These are phyloP conservation scores for Spodoptera littoralis DNA, from an alignment of 2,888 invertebrate species.

Conservation along the genomic window DNA sequence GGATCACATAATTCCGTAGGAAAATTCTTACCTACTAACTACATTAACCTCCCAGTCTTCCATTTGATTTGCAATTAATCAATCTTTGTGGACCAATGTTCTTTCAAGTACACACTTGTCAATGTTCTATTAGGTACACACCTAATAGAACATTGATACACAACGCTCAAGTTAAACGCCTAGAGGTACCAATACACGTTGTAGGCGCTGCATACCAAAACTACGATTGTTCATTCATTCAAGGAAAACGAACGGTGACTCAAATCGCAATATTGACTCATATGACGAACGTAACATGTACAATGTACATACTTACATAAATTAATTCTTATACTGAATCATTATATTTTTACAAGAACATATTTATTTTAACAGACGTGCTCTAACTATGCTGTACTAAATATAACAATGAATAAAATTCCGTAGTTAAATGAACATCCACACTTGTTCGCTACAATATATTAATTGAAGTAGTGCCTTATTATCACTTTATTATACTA, in stretches of 20 bases:
- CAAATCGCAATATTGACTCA: conserved; percentile 73
- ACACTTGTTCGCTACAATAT: too few relatives aligned
- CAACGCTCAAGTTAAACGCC: conserved; percentile 8
- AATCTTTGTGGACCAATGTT: too few relatives aligned
- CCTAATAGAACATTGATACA: background rate
- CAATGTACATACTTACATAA: conserved; percentile 31
- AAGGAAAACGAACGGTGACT: conserved; percentile 73
- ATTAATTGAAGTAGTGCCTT: too few relatives aligned
- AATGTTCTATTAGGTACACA: too few relatives aligned
- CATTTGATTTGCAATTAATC: background rate
- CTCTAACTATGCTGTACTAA: too few relatives aligned
- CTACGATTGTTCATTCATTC: conserved; percentile 64
- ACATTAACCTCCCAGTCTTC: background rate
- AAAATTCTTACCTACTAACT: too few relatives aligned
- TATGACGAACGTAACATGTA: conserved; percentile 28
- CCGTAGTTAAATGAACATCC: too few relatives aligned
- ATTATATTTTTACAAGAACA: conserved; percentile 15
- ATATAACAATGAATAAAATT: too few relatives aligned
- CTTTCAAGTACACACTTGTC: too few relatives aligned
- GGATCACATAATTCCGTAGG: too few relatives aligned
- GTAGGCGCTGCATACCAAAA: conserved; percentile 48
- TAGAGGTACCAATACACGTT: conserved; percentile 22
- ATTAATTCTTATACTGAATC: conserved; percentile 43
- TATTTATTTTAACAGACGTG: background rate
- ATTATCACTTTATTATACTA: too few relatives aligned